A percentile compares a stretch with the other conserved stretches of the same genome.
These are phyloP conservation scores for Cebidichthys violaceus DNA, from an alignment of 2,113 vertebrate species.

Conservation along the genomic window DNA sequence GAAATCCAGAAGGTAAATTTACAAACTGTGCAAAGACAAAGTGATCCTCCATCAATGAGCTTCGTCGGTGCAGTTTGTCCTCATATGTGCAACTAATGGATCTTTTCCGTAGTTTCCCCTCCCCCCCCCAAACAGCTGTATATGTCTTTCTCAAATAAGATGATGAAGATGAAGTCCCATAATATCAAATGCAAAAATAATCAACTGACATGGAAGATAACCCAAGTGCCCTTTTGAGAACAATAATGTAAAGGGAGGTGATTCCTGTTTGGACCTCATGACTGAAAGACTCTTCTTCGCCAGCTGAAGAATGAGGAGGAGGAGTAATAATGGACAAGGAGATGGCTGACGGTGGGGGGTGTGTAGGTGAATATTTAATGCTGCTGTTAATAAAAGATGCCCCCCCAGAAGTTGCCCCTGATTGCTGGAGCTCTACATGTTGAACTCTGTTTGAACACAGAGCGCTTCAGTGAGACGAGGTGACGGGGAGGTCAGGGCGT, in stretches of 20 bases:
- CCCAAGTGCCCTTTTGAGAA: not conserved
- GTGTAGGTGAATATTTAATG: slow-evolving; percentile 78
- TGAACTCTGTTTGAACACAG: slow-evolving; percentile 66
- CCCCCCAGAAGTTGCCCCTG: slow-evolving; percentile 48
- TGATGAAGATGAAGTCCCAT: not conserved
- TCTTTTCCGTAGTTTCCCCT: not conserved
- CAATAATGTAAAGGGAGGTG: not conserved
- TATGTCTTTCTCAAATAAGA: not conserved
- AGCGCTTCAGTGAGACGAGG: slow-evolving; percentile 67
- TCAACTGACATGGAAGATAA: not conserved
- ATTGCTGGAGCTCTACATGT: slow-evolving; percentile 72
- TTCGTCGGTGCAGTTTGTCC: not conserved
- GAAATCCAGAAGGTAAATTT: not conserved
- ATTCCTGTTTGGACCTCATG: slow-evolving; percentile 9
- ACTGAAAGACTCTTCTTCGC: not conserved
- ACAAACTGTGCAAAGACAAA: not conserved
- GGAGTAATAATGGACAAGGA: slow-evolving; percentile 7
- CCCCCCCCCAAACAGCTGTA: not conserved
- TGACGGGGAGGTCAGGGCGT: slow-evolving; percentile 73
- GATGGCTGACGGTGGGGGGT: slow-evolving; percentile 19
- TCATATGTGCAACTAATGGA: not conserved
- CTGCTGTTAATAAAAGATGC: slow-evolving; percentile 81
- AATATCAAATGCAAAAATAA: not conserved
- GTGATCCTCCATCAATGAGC: not conserved
- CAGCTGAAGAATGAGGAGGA: slow-evolving; percentile 13